Base-by-base conservation (phyloP, 2,888 invertebrate species). In the Idaea dimidiata region DNA sequence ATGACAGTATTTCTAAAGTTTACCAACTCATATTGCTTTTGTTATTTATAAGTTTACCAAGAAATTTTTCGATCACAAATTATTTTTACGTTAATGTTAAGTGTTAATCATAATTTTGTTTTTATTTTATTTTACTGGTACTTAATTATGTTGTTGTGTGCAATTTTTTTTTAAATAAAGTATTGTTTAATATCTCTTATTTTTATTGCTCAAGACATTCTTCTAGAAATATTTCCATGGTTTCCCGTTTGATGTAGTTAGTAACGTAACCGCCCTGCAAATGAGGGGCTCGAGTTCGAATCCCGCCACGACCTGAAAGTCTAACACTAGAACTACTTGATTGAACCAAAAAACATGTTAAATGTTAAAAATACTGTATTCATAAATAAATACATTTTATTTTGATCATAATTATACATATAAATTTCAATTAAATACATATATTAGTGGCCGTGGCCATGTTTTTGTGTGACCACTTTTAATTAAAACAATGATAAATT, bases 1-100 rank as follows among this genome's bases (percentile, higher is more conserved):
- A 82, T 84, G 80, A 79, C 83, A 83, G 79, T 82, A 83, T 83
- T 80, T 74, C 60, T 70, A 65, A 59, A 70, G 67, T 68, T 71
- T 65, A 67, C 63, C 62, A 71, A 64, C 63, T 70, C 55, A 63
- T 68, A 70, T 71, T 63, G 62, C n/a, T 64, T 66, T 64, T 68
- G 67, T 61, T 59, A 63, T 68, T 61, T 59, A 63, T 68, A 68
- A 66, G 64, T 67, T 71, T 76, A 72, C 67, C 80, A 79, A 76
- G 80, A 80, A 81, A 78, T 79, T 73, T 76, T 57, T 65, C 54
- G 60, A 66, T 66, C 62, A 68, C 66, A 69, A 71, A 70, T 69
- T 69, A 68, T 66, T 67, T 64, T 64, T 66, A 69, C 73, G 66
- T 75, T 73, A 66, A 63, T 64, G 54, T 72, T 61, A 59, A 59